Conservation (phyloP, 2,113 vertebrate species). For the Cavia porcellus region DNA sequence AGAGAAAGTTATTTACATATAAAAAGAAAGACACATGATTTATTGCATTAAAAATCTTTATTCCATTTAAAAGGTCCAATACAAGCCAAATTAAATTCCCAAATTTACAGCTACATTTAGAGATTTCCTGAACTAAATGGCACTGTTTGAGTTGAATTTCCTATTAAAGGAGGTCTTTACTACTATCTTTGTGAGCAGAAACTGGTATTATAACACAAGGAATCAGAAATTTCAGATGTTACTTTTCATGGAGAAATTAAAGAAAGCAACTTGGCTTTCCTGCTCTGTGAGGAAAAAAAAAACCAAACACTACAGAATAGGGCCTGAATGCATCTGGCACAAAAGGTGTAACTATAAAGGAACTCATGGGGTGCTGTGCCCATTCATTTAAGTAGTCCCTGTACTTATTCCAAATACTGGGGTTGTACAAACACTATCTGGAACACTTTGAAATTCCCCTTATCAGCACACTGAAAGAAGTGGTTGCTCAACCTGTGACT, state of each 20-base stretch:
- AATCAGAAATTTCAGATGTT: constrained; percentile 54
- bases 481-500: background rate
- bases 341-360: constrained; percentile 77
- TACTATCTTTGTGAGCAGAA: constrained; percentile 71
- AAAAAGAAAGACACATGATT: constrained; percentile 66
- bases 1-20: background rate
- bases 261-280: constrained; percentile 65
- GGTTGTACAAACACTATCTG: background rate
- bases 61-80: constrained; percentile 82
- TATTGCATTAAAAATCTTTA: constrained; percentile 81
- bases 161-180: constrained; percentile 62
- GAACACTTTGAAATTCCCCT: background rate
- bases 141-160: constrained; percentile 70
- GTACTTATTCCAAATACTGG: background rate
- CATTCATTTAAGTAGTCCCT: background rate
- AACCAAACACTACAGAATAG: constrained; percentile 35
- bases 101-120: constrained; percentile 69
- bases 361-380: background rate
- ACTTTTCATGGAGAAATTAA: constrained; percentile 71
- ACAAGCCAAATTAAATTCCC: constrained; percentile 79
- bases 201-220: constrained; percentile 69
- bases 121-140: constrained; percentile 76
- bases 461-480: constrained; percentile 28
- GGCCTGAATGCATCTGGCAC: constrained; percentile 32
- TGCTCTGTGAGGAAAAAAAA: constrained; percentile 24